These are phyloP conservation scores for Scortum barcoo DNA, from an alignment of 2,113 vertebrate genomes.

Conservation along the genomic window DNA sequence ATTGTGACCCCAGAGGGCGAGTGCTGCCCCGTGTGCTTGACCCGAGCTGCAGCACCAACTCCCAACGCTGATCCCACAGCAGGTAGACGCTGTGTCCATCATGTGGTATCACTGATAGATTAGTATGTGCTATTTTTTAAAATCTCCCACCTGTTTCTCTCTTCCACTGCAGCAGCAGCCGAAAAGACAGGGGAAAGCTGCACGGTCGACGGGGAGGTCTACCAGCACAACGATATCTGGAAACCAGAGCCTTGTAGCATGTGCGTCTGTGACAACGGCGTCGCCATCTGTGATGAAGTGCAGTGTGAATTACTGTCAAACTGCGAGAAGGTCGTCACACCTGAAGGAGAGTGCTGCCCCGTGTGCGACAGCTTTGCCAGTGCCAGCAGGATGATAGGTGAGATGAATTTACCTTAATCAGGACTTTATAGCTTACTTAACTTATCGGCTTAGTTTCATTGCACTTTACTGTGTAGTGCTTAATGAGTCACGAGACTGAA, in stretches of 20 bases:
- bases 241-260: conserved; percentile 90
- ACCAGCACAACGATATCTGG: conserved; percentile 92
- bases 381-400: conserved; percentile 76
- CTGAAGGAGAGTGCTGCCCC: conserved; percentile 92
- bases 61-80: neutral
- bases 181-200: conserved; percentile 81
- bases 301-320: conserved; percentile 85
- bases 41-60: neutral
- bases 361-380: conserved; percentile 85
- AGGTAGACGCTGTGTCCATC: conserved; percentile 18
- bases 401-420: conserved; percentile 19
- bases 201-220: conserved; percentile 87
- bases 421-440: too few relatives aligned
- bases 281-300: conserved; percentile 92
- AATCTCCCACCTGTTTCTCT: accelerated
- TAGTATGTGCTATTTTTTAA: neutral
- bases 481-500: too few relatives aligned
- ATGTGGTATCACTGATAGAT: accelerated
- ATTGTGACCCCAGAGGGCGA: conserved; percentile 62
- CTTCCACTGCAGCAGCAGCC: conserved; percentile 8
- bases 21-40: conserved; percentile 74
- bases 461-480: too few relatives aligned
- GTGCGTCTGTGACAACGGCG: conserved; percentile 94
- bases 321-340: conserved; percentile 88
- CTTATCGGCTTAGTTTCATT: too few relatives aligned